Percentiles rank a stretch among this genome's conserved stretches.
These are phyloP conservation scores for Euura lappo DNA, from an alignment of 1,140 invertebrate genomes.

Conservation along the genomic window DNA sequence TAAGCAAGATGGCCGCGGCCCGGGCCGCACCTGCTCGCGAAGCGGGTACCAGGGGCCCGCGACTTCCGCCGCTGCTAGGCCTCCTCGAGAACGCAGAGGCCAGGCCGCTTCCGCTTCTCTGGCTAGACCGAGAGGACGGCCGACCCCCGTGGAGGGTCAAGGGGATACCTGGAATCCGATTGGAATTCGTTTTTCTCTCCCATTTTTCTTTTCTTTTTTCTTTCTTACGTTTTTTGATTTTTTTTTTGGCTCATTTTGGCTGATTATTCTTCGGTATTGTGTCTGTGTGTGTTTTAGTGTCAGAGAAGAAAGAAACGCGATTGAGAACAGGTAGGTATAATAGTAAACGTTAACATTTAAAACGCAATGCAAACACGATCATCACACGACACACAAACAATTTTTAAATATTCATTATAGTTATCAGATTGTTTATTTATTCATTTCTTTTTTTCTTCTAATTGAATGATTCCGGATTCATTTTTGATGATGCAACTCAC, in stretches of 20 bases:
- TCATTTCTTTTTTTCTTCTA: neutral
- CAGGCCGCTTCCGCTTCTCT: conserved; percentile 66
- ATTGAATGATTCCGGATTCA: no score
- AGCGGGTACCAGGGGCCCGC: conserved; percentile 71
- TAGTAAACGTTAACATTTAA: no score
- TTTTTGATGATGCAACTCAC: conserved; percentile 51
- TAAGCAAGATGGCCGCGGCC: conserved; percentile 88
- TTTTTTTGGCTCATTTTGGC: no score
- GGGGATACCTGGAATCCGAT: conserved; percentile 62
- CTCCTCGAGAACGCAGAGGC: conserved; percentile 66
- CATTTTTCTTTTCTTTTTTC: conserved; percentile 1
- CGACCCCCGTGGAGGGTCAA: conserved; percentile 66
- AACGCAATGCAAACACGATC: no score
- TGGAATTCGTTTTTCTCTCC: neutral
- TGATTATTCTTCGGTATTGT: no score
- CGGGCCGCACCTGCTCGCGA: conserved; percentile 87
- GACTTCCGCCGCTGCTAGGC: conserved; percentile 65
- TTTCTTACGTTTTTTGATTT: neutral
- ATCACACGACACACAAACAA: conserved; percentile 13
- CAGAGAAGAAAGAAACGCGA: no score
- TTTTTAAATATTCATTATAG: neutral
- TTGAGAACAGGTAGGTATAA: no score
- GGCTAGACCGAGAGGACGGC: conserved; percentile 73
- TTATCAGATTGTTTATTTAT: neutral
- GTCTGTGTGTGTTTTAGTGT: no score